A percentile compares a stretch with the other conserved stretches of the same genome.
These are phyloP conservation scores for Prolemur simus DNA, from an alignment of 2,113 vertebrate species.

Conservation along the genomic window DNA sequence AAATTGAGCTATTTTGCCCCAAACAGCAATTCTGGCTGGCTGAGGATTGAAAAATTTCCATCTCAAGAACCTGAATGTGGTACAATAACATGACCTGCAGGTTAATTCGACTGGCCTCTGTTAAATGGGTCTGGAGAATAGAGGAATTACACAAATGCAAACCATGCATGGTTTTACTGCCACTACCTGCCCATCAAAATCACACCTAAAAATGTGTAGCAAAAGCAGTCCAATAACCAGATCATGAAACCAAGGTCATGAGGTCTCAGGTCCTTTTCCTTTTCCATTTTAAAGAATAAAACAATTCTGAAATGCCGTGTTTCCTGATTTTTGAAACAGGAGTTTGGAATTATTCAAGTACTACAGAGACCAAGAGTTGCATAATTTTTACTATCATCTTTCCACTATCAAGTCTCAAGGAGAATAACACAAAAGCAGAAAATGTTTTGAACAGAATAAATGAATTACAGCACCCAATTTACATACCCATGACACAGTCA, in stretches of 20 bases:
- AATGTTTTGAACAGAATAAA: neutral
- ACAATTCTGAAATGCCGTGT: neutral
- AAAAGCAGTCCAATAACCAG: neutral
- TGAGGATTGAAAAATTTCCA: conserved; percentile 5
- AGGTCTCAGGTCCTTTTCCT: neutral
- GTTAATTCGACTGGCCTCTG: conserved; percentile 26
- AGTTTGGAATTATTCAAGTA: conserved; percentile 45
- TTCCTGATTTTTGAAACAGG: conserved; percentile 34
- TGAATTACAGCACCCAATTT: neutral
- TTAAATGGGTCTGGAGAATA: conserved; percentile 40
- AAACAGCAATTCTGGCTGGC: neutral
- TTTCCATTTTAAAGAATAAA: conserved; percentile 56
- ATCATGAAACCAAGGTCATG: neutral
- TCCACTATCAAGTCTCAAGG: neutral
- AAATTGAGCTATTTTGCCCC: conserved; percentile 8
- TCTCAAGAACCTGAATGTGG: neutral
- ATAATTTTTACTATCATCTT: neutral
- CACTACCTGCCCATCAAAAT: neutral
- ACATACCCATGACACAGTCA: neutral
- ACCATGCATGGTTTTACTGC: neutral
- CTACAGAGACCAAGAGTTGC: neutral
- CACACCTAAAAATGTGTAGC: neutral
- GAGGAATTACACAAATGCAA: conserved; percentile 44
- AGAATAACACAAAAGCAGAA: neutral
- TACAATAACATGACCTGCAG: conserved; percentile 12